Conservation (phyloP, 2,888 invertebrate species). For the Opisthograptis luteolata region DNA sequence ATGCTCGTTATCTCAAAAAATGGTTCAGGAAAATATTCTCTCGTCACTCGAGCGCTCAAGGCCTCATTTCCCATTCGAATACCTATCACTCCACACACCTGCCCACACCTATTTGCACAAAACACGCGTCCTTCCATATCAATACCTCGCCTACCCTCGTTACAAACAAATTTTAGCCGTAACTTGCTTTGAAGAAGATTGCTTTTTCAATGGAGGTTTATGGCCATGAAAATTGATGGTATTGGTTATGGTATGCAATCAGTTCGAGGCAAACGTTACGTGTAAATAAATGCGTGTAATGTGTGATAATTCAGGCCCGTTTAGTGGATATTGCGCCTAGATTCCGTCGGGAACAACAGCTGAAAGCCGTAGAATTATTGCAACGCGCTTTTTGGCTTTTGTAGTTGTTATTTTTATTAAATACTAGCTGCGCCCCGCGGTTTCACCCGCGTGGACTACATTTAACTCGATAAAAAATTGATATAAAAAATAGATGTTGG, state of each 20-base stretch:
- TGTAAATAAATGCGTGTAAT: slow-evolving; percentile 32
- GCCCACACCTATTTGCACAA: slow-evolving; percentile 51
- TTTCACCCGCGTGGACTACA: no score
- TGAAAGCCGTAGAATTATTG: no score
- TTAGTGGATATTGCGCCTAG: slow-evolving; percentile 10
- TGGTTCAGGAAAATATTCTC: slow-evolving; percentile 15
- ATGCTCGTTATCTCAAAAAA: slow-evolving; percentile 3
- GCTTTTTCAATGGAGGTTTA: slow-evolving; percentile 9
- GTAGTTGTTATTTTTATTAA: no score
- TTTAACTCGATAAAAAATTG: no score
- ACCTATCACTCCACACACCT: slow-evolving; percentile 46
- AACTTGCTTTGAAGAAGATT: rapidly evolving
- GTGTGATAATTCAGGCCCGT: slow-evolving; percentile 21
- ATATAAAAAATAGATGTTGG: no score
- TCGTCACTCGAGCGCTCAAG: slow-evolving; percentile 22
- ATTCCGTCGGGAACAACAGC: slow-evolving; percentile 4
- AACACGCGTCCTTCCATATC: slow-evolving; percentile 64
- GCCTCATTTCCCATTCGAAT: slow-evolving; percentile 43
- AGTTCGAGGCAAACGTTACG: slow-evolving; percentile 40
- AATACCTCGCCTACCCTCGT: slow-evolving; percentile 42
- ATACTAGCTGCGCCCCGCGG: no score
- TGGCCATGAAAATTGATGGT: slow-evolving; percentile 46
- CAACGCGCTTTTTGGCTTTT: no score
- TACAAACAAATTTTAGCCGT: slow-evolving; percentile 17
- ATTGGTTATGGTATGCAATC: slow-evolving; percentile 43